A percentile compares a stretch with the other conserved stretches of the same genome.
These are phyloP conservation scores for Xiphorhynchus erythropygius DNA, from an alignment of 2,797 vertebrate species.

Conservation along the genomic window DNA sequence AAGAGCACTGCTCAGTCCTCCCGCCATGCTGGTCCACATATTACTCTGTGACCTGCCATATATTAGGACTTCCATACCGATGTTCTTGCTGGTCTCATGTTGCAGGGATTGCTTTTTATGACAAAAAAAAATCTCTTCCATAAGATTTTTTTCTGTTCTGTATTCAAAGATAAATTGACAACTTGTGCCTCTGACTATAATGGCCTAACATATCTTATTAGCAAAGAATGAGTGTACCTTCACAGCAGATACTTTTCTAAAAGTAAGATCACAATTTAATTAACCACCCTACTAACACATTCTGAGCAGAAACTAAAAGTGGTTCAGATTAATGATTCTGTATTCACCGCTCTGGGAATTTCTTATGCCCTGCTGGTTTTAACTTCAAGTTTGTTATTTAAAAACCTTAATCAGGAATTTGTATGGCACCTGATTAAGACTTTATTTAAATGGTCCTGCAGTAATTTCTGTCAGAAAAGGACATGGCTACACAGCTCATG, in stretches of 20 bases:
- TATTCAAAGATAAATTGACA: background rate
- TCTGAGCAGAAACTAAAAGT: slow-evolving; percentile 37
- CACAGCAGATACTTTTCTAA: slow-evolving; percentile 3
- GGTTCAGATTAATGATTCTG: slow-evolving; percentile 42
- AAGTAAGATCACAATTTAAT: slow-evolving; percentile 17
- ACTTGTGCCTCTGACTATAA: background rate
- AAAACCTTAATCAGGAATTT: slow-evolving; percentile 54
- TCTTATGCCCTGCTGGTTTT: slow-evolving; percentile 11
- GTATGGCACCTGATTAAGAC: slow-evolving; percentile 35
- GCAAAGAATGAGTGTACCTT: background rate
- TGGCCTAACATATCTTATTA: slow-evolving; percentile 11
- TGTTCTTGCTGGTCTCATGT: background rate
- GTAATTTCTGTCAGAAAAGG: slow-evolving; percentile 24
- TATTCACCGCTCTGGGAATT: background rate
- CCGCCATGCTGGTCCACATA: background rate
- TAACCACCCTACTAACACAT: slow-evolving; percentile 3
- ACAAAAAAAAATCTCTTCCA: background rate
- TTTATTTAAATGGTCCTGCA: slow-evolving; percentile 18
- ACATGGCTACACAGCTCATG: background rate
- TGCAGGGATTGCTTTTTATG: background rate
- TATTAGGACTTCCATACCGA: background rate
- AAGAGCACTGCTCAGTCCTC: background rate
- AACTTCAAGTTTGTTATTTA: slow-evolving; percentile 48
- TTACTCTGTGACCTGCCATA: background rate
- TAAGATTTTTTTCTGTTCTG: background rate